phyloP scores from a whole-genome alignment of 2,888 invertebrate genomes.

The Diarsia rubi region DNA sequence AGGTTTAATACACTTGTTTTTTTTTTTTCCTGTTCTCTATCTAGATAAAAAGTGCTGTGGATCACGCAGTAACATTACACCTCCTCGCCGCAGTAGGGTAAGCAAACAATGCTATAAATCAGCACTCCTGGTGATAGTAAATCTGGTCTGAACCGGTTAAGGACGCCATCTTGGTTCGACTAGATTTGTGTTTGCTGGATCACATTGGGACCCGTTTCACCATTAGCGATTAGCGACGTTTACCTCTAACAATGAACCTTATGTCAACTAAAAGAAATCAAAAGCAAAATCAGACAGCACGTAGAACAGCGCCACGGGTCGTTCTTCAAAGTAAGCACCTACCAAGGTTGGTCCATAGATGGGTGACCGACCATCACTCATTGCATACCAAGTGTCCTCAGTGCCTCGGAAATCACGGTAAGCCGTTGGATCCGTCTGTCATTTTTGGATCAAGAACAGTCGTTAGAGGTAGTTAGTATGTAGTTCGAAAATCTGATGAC shows the following conservation, averaged over 20 bases:
- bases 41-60: conserved; percentile 14
- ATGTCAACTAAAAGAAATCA: too few species aligned
- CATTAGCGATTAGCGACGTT: neutral
- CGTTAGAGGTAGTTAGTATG: too few species aligned
- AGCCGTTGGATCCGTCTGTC: neutral
- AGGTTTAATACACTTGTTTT: conserved; percentile 16
- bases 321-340: neutral
- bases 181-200: conserved; percentile 21
- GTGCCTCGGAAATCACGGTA: neutral
- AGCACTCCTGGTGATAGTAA: conserved; percentile 32
- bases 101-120: conserved; percentile 52
- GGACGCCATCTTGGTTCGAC: conserved; percentile 18
- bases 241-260: too few species aligned
- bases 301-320: neutral
- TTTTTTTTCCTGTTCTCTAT: conserved; percentile 7
- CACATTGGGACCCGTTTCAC: neutral
- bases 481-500: too few species aligned
- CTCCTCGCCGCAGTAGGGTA: conserved; percentile 13
- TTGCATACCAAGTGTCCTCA: neutral
- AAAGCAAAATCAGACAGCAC: neutral
- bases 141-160: conserved; percentile 37
- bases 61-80: conserved; percentile 42
- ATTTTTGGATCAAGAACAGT: too few species aligned
- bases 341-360: neutral
- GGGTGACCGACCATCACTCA: neutral